phyloP scores from a whole-genome alignment of 2,888 invertebrate genomes.

The Drosophila algonquin region DNA sequence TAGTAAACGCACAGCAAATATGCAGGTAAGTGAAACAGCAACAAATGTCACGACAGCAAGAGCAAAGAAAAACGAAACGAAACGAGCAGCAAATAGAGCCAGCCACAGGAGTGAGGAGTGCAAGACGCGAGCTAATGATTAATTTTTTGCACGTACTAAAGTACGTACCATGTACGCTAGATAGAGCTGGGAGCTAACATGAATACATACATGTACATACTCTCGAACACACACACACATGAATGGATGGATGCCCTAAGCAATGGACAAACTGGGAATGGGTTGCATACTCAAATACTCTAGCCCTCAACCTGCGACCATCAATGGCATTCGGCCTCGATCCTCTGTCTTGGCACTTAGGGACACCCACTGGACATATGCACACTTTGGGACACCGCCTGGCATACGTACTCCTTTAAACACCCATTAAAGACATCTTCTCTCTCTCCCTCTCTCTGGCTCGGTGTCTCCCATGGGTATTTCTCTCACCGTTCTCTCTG shows the following conservation, averaged over 20 bases:
- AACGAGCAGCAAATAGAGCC: conserved; percentile 7
- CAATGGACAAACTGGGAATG: conserved; percentile 21
- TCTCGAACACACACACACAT: neutral
- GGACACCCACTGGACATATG: neutral
- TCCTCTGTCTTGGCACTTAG: too few relatives aligned
- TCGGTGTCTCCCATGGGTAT: conserved; percentile 5
- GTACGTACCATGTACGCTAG: conserved; percentile 22
- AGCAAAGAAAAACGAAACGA: conserved; percentile 41
- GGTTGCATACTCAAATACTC: conserved; percentile 9
- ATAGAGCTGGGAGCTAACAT: conserved; percentile 10
- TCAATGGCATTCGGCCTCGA: neutral
- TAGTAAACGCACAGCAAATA: conserved; percentile 26
- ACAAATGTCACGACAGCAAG: conserved; percentile 67
- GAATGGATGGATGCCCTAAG: neutral
- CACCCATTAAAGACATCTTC: neutral
- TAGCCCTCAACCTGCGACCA: neutral
- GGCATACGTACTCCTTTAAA: too few relatives aligned
- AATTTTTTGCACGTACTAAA: conserved; percentile 75
- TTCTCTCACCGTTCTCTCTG: conserved; percentile 8
- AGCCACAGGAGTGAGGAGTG: conserved; percentile 3
- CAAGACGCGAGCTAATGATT: conserved; percentile 55
- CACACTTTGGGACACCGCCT: too few relatives aligned
- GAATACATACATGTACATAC: neutral
- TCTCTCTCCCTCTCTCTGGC: neutral
- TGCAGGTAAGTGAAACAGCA: conserved; percentile 30